Base-by-base conservation (phyloP, 2,113 vertebrate genomes). In the Anolis carolinensis region DNA sequence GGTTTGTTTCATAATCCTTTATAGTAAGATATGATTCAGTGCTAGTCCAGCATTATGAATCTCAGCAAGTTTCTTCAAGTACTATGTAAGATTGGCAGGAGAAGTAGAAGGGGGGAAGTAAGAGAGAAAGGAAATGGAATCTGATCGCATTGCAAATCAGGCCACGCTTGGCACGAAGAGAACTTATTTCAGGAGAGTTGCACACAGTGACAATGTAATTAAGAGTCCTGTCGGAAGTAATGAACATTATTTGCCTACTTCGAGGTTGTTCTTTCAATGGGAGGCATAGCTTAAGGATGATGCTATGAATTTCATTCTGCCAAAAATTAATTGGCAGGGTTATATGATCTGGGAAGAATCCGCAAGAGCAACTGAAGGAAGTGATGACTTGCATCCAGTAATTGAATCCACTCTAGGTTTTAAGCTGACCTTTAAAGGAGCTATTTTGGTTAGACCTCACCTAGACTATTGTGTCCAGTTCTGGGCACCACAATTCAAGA, bases 181-280 rank as follows among this genome's bases (percentile, higher is more conserved):
- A 44, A 62, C 86, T 86, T 87, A 87, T 81, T 55, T 76, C 83
- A 68, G 0, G 80, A 9, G n/a, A 86, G 80, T 77, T 50, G 70
- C 27, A 7, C 13, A 65, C 27, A n/a, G 63, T 30, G 39, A 79
- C 4, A 76, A 85, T 62, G 27, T 39, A 81, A 84, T 86, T 83
- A 71, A 86, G 68, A 80, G 48, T 72, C 21, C 65, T 86, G 62
- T 27, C 39, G 62, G 20, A 10, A 87, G 11, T 18, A 79, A 86
- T 74, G n/a, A 90, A 32, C 23, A 73, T 7, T 80, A 2, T 79
- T 87, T 83, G 85, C n/a, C 50, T 50, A 73, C 2, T 76, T 67
- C 75, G 50, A 1, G 68, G 30, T 25, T 36, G 13, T 34, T 2
- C 20, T 68, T 30, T 0, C 30, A 2, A 81, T 65, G 59, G 63